These are phyloP conservation scores for Rhodeus uyekii DNA, from an alignment of 2,797 vertebrate genomes.

Conservation along the genomic window DNA sequence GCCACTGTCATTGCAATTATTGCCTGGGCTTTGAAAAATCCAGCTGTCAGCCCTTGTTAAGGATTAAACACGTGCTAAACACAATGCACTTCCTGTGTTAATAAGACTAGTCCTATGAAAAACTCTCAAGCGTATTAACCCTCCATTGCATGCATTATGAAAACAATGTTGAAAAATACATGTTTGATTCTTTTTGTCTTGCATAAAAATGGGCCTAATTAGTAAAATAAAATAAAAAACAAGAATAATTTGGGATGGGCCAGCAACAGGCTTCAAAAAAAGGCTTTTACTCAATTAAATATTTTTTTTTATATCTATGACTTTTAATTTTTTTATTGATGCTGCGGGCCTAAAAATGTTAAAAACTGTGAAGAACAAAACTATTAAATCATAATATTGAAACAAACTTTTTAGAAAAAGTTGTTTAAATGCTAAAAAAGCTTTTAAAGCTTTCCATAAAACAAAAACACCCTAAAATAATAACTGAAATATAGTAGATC, in stretches of 20 bases:
- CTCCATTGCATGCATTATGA: slow-evolving; percentile 5
- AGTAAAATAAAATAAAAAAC: slow-evolving; percentile 8
- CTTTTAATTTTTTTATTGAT: not conserved
- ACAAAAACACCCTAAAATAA: not conserved
- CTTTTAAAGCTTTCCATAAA: not conserved
- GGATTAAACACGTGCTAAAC: slow-evolving; percentile 33
- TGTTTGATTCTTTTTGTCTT: slow-evolving; percentile 4
- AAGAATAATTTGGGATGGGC: not conserved
- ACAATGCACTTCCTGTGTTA: slow-evolving; percentile 31
- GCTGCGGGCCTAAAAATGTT: not conserved
- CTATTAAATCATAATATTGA: not conserved
- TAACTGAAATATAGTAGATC: not conserved
- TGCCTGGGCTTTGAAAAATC: slow-evolving; percentile 36
- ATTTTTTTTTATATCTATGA: not conserved
- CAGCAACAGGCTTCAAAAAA: not conserved
- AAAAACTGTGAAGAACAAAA: not conserved
- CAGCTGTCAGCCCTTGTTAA: slow-evolving; percentile 44
- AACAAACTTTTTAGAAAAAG: not conserved
- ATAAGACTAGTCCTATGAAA: slow-evolving; percentile 11
- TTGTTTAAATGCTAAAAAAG: not conserved
- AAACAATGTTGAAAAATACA: not conserved
- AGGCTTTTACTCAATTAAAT: not conserved
- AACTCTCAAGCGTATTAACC: slow-evolving; percentile 19
- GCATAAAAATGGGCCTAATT: slow-evolving; percentile 14
- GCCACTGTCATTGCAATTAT: slow-evolving; percentile 32